Percentiles rank a stretch among this genome's conserved stretches.
Evolutionary conservation across 35 echinoderm and acorn worm species (phyloP).

Genomic region (Lytechinus pictus): DNA sequence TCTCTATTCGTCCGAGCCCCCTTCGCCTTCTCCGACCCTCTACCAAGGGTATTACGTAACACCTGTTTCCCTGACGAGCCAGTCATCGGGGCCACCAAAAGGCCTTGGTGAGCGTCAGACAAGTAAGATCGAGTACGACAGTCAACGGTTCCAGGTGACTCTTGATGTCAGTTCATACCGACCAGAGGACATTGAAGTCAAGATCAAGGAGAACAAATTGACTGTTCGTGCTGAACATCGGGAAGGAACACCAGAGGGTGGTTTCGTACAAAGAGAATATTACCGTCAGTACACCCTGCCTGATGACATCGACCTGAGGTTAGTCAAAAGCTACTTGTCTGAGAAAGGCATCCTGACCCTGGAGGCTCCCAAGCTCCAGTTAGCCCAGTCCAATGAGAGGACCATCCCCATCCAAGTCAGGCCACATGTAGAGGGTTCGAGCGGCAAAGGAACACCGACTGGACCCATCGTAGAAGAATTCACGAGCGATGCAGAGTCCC

Average conservation of each 20-base stretch:
- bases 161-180: slow-evolving; percentile 89
- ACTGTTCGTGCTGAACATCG: slow-evolving; percentile 84
- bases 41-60: slow-evolving; percentile 53
- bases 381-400: slow-evolving; percentile 24
- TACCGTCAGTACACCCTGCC: slow-evolving; percentile 93
- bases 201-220: slow-evolving; percentile 87
- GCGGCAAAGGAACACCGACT: slow-evolving; percentile 27
- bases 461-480: slow-evolving; percentile 52
- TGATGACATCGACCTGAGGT: slow-evolving; percentile 77
- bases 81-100: slow-evolving; percentile 33
- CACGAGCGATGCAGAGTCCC: slow-evolving; percentile 60
- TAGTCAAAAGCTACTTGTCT: slow-evolving; percentile 78
- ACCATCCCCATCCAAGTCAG: slow-evolving; percentile 56
- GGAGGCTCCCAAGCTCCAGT: slow-evolving; percentile 74
- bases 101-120: slow-evolving; percentile 66
- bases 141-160: slow-evolving; percentile 82
- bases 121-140: slow-evolving; percentile 80
- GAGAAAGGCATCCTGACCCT: slow-evolving; percentile 85
- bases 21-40: slow-evolving; percentile 41
- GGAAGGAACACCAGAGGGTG: slow-evolving; percentile 69
- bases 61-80: slow-evolving; percentile 39
- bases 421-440: slow-evolving; percentile 21
- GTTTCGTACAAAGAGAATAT: slow-evolving; percentile 85
- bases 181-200: slow-evolving; percentile 94
- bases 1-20: neutral